These are phyloP conservation scores for Tetragonula carbonaria DNA, from an alignment of 2,888 invertebrate genomes.

Conservation along the genomic window DNA sequence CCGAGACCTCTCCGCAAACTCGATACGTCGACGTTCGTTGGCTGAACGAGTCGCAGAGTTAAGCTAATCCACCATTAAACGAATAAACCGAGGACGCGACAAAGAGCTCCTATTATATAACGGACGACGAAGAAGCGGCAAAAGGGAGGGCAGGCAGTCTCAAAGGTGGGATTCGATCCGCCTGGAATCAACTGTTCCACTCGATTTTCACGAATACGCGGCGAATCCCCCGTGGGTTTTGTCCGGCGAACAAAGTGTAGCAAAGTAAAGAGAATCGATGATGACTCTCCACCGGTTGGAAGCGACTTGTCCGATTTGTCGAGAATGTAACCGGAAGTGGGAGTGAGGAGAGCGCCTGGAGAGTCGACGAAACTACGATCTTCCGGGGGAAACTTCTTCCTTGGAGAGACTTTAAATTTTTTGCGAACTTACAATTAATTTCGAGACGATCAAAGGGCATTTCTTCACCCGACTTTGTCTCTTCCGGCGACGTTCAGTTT, in stretches of 20 bases:
- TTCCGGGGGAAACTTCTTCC: background rate
- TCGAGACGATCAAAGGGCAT: background rate
- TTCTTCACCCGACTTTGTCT: background rate
- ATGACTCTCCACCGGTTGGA: background rate
- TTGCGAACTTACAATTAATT: background rate
- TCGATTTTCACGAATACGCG: background rate
- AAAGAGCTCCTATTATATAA: background rate
- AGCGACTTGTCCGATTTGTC: background rate
- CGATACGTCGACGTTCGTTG: background rate
- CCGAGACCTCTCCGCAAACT: background rate
- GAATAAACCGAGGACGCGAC: background rate
- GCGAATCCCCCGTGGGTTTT: background rate
- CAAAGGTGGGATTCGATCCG: background rate
- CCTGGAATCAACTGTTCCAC: background rate
- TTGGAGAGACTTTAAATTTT: background rate
- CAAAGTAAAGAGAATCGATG: constrained; percentile 8
- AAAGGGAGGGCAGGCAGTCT: background rate
- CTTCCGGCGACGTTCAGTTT: background rate
- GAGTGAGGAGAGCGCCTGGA: background rate
- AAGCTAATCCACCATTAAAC: background rate
- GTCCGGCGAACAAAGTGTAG: background rate
- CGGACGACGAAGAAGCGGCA: background rate
- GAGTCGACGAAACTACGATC: background rate
- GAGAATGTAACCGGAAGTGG: background rate
- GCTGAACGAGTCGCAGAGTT: background rate